phyloP scores from a whole-genome alignment of 2,888 invertebrate species.

The Agonopterix heracliana region DNA sequence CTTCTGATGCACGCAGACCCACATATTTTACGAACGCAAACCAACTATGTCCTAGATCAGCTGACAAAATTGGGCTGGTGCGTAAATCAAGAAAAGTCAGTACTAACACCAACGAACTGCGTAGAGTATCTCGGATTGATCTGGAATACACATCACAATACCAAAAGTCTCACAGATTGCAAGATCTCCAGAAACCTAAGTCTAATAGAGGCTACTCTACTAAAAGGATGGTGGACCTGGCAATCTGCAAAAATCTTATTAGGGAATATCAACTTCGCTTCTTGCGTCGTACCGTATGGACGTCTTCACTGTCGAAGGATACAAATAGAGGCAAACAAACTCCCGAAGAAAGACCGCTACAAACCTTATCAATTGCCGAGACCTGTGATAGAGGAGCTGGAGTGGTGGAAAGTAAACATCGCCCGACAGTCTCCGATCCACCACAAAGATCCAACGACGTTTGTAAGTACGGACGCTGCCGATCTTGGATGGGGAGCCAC shows the following conservation, averaged over 20 bases:
- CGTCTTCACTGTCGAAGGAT: conserved; percentile 10
- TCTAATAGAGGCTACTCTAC: neutral
- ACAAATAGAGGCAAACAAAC: conserved; percentile 11
- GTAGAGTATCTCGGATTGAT: conserved; percentile 12
- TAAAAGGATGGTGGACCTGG: neutral
- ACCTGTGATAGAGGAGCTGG: neutral
- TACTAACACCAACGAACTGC: neutral
- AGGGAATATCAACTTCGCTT: neutral
- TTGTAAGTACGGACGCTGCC: conserved; percentile 12
- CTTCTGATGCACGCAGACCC: conserved; percentile 11
- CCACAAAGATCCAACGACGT: conserved; percentile 2
- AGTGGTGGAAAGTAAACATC: conserved; percentile 9
- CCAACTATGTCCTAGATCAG: neutral
- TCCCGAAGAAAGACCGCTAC: conserved; percentile 4
- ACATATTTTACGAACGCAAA: neutral
- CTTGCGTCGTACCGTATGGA: conserved; percentile 3
- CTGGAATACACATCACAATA: conserved; percentile 13
- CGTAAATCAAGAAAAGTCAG: conserved; percentile 10
- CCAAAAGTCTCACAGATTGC: neutral
- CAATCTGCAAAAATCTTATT: neutral
- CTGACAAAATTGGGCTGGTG: conserved; percentile 11
- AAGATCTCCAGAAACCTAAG: conserved; percentile 1
- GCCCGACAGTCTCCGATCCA: neutral
- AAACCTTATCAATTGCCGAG: conserved; percentile 4
- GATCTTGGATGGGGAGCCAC: conserved; percentile 9